Percentiles rank a stretch among this genome's conserved stretches.
Evolutionary conservation across 2,888 invertebrate species (phyloP).

Genomic region (Azorinus chamasolen): DNA sequence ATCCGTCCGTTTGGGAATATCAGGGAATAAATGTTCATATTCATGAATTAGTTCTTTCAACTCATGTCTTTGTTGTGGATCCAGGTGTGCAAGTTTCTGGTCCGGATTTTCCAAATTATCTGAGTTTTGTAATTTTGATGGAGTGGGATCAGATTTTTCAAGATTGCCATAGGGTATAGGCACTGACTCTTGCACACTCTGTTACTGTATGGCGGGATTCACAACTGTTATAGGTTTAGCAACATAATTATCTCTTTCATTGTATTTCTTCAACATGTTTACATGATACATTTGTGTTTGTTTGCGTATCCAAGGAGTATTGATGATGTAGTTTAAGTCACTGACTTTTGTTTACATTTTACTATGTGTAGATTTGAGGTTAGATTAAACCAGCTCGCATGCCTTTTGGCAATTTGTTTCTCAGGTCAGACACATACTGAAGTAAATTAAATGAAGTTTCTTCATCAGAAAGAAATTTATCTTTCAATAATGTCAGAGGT

Average conservation of each 20-base stretch:
- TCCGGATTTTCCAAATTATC: background rate
- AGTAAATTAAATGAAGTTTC: no score
- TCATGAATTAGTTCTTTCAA: slow-evolving; percentile 42
- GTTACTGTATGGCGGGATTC: background rate
- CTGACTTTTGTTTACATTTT: slow-evolving; percentile 64
- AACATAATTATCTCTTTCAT: background rate
- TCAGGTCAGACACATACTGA: no score
- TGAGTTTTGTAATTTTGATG: background rate
- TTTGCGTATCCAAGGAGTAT: slow-evolving; percentile 48
- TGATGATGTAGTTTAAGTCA: slow-evolving; percentile 41
- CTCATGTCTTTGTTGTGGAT: no score
- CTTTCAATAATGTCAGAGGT: slow-evolving; percentile 35
- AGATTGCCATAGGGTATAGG: no score
- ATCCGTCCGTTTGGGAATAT: no score
- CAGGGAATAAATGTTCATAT: no score
- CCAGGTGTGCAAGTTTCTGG: no score
- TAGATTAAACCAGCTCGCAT: slow-evolving; percentile 44
- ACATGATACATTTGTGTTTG: slow-evolving; percentile 22
- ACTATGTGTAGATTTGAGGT: slow-evolving; percentile 34
- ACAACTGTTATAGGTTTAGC: background rate
- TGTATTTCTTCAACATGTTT: no score
- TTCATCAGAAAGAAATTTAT: no score
- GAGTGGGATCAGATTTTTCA: slow-evolving; percentile 3
- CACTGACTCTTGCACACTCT: no score
- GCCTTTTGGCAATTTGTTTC: slow-evolving; percentile 19